phyloP scores from a whole-genome alignment of 2,113 vertebrate genomes.

The Crotalus tigris region DNA sequence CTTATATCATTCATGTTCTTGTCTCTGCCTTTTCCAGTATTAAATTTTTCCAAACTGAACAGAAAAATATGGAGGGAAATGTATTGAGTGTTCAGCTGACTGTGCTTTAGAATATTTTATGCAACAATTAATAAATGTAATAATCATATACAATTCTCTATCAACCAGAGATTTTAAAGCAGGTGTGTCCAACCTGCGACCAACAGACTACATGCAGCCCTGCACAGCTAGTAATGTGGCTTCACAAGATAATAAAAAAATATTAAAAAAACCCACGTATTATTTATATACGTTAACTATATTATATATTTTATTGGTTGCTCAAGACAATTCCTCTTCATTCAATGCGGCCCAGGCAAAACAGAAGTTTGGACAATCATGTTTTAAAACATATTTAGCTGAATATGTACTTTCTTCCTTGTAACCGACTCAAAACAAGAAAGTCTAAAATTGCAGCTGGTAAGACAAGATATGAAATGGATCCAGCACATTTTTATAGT shows the following conservation, averaged over 20 bases:
- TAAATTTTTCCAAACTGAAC: background rate
- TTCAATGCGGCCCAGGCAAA: background rate
- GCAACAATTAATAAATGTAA: background rate
- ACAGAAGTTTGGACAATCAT: background rate
- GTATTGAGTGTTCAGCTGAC: background rate
- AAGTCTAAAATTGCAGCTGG: background rate
- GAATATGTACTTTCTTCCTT: background rate
- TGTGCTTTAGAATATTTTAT: background rate
- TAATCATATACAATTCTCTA: background rate
- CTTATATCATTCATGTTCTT: background rate
- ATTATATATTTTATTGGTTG: background rate
- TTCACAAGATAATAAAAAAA: background rate
- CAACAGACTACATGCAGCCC: background rate
- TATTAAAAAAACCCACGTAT: background rate
- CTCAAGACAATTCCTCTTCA: background rate
- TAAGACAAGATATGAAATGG: background rate
- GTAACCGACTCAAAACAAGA: background rate
- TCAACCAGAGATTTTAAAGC: background rate
- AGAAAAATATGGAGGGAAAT: background rate
- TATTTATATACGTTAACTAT: background rate
- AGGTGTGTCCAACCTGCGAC: background rate
- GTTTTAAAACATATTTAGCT: background rate
- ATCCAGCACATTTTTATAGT: background rate
- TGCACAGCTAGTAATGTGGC: background rate
- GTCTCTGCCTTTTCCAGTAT: background rate